phyloP scores from a whole-genome alignment of 2,888 invertebrate species.

The Philaethria dido region DNA sequence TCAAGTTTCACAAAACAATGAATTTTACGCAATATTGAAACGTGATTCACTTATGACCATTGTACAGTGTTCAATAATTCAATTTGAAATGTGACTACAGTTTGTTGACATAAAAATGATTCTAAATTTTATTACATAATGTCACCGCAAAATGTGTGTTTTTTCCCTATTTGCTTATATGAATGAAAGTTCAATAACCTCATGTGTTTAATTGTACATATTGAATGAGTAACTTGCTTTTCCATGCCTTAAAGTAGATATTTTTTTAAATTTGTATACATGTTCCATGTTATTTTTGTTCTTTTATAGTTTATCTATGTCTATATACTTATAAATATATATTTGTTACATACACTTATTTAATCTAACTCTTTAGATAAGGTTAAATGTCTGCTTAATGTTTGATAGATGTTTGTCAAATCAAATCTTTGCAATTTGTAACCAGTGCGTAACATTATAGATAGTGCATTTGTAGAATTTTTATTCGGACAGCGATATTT shows the following conservation, averaged over 20 bases:
- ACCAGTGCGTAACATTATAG: slow-evolving; percentile 23
- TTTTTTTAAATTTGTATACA: background rate
- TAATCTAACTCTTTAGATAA: background rate
- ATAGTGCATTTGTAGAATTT: slow-evolving; percentile 22
- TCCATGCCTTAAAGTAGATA: background rate
- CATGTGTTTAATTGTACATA: slow-evolving; percentile 19
- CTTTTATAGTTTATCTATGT: too few relatives aligned
- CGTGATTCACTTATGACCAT: slow-evolving; percentile 45
- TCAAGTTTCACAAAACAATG: slow-evolving; percentile 61
- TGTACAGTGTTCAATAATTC: slow-evolving; percentile 43
- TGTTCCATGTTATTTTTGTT: too few relatives aligned
- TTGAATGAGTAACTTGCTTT: background rate
- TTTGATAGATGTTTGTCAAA: background rate
- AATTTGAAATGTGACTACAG: slow-evolving; percentile 49
- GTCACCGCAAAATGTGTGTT: slow-evolving; percentile 35
- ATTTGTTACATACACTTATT: too few relatives aligned
- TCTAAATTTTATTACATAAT: slow-evolving; percentile 38
- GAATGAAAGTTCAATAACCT: slow-evolving; percentile 45
- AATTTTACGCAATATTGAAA: slow-evolving; percentile 51
- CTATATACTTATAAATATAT: too few relatives aligned
- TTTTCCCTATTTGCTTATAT: slow-evolving; percentile 37
- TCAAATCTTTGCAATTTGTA: background rate
- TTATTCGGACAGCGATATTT: background rate
- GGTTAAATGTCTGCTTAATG: background rate
- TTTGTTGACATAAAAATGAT: slow-evolving; percentile 41